These are phyloP conservation scores for Henricia sp. DNA, from an alignment of 53 echinoderm and acorn worm genomes.

Conservation along the genomic window DNA sequence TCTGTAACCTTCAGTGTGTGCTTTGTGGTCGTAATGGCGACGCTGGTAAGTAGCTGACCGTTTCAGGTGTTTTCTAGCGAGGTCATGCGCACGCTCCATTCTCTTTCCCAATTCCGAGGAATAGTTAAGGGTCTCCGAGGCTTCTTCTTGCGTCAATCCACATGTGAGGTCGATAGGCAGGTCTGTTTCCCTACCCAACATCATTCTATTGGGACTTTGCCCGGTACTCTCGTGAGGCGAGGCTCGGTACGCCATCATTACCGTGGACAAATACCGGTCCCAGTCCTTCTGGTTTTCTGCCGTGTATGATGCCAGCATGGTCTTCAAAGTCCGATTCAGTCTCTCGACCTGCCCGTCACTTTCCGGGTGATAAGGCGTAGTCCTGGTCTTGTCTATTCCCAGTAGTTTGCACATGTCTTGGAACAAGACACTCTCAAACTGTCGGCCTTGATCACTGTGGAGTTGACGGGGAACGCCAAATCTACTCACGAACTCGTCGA, in stretches of 20 bases:
- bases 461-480: conserved; percentile 14
- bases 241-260: conserved; percentile 60
- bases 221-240: conserved; percentile 33
- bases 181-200: conserved; percentile 39
- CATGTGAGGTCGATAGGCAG: conserved; percentile 55
- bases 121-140: background rate
- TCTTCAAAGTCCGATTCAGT: conserved; percentile 52
- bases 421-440: conserved; percentile 23
- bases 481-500: conserved; percentile 39
- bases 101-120: background rate
- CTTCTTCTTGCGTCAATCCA: background rate
- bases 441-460: conserved; percentile 45
- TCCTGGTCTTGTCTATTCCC: conserved; percentile 41
- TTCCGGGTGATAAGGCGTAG: conserved; percentile 29
- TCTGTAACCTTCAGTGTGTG: background rate
- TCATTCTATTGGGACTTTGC: conserved; percentile 39
- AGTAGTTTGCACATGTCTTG: background rate
- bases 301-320: conserved; percentile 33
- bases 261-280: conserved; percentile 30
- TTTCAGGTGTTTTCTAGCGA: conserved; percentile 9
- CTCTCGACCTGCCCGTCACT: conserved; percentile 48
- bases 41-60: background rate
- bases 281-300: conserved; percentile 40
- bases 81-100: conserved; percentile 21
- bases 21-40: conserved; percentile 10